Evolutionary conservation across 2,888 invertebrate species (phyloP).

Genomic region (Junonia oenone): DNA sequence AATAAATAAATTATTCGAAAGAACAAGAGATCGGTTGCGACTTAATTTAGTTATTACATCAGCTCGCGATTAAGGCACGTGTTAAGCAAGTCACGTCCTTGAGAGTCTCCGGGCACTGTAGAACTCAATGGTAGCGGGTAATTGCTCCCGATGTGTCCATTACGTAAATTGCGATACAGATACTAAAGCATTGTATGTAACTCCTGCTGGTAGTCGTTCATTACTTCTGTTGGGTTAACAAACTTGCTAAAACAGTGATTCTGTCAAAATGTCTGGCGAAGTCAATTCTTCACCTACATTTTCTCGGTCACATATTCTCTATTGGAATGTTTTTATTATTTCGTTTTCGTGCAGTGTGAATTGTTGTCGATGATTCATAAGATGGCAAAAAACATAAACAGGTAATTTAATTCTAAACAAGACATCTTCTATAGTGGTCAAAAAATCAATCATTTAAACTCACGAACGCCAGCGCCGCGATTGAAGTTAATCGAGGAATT

Average conservation of each 20-base stretch:
- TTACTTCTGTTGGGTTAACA: no score
- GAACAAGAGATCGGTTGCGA: not conserved
- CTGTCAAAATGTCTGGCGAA: no score
- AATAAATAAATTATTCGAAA: not conserved
- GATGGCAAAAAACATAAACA: not conserved
- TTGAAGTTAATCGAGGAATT: not conserved
- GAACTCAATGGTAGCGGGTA: not conserved
- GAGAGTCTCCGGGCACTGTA: not conserved
- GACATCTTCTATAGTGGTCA: not conserved
- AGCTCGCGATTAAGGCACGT: not conserved
- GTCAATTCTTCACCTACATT: no score
- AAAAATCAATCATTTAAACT: not conserved
- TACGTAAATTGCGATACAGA: not conserved
- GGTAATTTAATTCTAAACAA: not conserved
- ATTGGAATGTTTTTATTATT: not conserved
- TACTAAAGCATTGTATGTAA: no score
- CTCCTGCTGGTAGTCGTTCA: no score
- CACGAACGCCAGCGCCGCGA: not conserved
- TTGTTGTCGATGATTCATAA: not conserved
- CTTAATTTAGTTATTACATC: constrained; percentile 1
- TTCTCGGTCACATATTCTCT: no score
- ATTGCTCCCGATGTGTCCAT: not conserved
- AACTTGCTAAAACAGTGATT: no score
- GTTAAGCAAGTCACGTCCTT: not conserved
- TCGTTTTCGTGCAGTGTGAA: not conserved